Percentiles rank a stretch among this genome's conserved stretches.
Conservation (phyloP, 1,140 invertebrate species). For the Drosophila bifasciata region DNA sequence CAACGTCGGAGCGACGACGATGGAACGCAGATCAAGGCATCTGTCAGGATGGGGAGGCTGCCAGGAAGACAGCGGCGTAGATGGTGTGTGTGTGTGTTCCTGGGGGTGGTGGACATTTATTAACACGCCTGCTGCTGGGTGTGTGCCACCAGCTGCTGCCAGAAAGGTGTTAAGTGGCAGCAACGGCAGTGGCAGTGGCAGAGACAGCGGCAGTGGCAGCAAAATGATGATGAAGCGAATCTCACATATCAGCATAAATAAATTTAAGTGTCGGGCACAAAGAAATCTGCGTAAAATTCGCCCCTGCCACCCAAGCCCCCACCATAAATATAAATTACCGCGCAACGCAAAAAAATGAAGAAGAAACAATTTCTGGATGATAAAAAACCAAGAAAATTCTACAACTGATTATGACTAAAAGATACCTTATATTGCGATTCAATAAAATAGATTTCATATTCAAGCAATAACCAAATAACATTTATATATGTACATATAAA, state of each 20-base stretch:
- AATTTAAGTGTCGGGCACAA: constrained; percentile 54
- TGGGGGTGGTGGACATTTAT: constrained; percentile 54
- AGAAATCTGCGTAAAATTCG: constrained; percentile 77
- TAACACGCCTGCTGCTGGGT: constrained; percentile 62
- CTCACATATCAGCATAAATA: constrained; percentile 61
- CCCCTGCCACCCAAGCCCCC: constrained; percentile 38
- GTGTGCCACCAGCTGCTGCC: constrained; percentile 41
- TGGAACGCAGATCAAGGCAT: constrained; percentile 59
- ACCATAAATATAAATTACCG: constrained; percentile 59
- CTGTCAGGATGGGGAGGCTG: constrained; percentile 39
- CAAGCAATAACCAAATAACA: no score
- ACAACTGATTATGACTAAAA: no score
- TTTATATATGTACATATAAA: no score
- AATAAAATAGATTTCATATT: no score
- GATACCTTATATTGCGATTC: no score
- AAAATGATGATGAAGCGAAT: constrained; percentile 78
- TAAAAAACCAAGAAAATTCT: constrained; percentile 11
- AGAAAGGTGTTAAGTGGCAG: constrained; percentile 49
- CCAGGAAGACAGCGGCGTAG: background rate
- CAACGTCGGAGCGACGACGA: constrained; percentile 33
- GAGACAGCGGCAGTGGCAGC: constrained; percentile 38
- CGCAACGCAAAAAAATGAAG: constrained; percentile 1
- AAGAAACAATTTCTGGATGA: constrained; percentile 27
- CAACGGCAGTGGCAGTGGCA: no score
- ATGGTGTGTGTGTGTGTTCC: background rate